These are phyloP conservation scores for Caenorhabditis becei DNA, from an alignment of 2,888 invertebrate species.

Conservation along the genomic window DNA sequence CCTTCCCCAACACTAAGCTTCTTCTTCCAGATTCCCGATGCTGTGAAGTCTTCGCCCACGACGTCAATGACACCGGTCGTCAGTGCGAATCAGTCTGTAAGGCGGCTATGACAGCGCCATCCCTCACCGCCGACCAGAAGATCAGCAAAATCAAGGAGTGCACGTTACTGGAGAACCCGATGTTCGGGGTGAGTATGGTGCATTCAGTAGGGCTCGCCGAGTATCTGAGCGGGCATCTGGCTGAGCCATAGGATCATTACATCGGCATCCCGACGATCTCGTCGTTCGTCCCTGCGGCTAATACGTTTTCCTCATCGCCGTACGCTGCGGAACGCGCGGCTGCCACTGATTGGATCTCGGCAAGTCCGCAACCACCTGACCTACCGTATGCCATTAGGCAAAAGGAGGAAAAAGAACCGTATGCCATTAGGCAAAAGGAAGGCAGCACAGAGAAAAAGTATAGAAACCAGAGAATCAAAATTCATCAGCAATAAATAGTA, in stretches of 20 bases:
- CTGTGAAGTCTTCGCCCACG: slow-evolving; percentile 3
- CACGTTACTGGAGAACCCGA: not conserved
- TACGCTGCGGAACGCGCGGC: not conserved
- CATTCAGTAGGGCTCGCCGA: too few species aligned
- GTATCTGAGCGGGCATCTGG: not conserved
- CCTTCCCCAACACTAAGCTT: not conserved
- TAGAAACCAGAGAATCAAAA: not conserved
- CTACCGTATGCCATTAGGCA: not conserved
- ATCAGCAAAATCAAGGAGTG: not conserved
- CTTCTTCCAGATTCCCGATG: slow-evolving; percentile 3
- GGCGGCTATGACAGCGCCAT: not conserved
- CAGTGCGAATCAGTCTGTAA: not conserved
- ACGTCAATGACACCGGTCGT: not conserved
- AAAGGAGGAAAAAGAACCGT: not conserved
- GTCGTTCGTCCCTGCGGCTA: not conserved
- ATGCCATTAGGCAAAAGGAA: not conserved
- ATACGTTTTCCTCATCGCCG: not conserved
- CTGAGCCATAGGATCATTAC: too few species aligned
- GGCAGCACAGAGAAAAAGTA: too few species aligned
- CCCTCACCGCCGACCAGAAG: not conserved
- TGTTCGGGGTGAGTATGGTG: not conserved
- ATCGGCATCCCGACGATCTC: not conserved
- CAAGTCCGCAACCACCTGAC: not conserved
- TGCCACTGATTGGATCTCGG: slow-evolving; percentile 1
- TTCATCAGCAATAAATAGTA: too few species aligned